Conservation (phyloP, 2,113 vertebrate species). For the Oostethus manadensis region DNA sequence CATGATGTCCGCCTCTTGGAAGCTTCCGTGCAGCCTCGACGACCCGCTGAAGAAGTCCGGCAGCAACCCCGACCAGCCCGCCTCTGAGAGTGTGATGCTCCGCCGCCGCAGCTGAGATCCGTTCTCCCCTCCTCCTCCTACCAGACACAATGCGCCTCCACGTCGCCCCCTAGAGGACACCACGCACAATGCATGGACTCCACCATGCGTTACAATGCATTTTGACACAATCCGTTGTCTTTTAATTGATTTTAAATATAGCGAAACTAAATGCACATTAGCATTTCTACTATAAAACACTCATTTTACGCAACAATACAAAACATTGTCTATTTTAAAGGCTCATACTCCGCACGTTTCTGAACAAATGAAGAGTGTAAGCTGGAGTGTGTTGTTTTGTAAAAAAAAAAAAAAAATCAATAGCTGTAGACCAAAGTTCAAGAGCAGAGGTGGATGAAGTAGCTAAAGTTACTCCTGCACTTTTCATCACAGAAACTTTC, state of each 20-base stretch:
- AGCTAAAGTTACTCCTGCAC: neutral
- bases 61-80: neutral
- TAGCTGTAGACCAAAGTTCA: neutral
- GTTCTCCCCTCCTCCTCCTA: neutral
- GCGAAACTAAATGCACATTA: neutral
- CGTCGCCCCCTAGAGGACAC: neutral
- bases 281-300: too few species aligned
- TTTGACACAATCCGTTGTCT: too few species aligned
- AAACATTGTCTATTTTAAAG: neutral
- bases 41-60: too few species aligned
- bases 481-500: neutral
- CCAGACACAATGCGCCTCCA: neutral
- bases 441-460: neutral
- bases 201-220: neutral
- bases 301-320: neutral
- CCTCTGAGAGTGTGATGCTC: neutral
- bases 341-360: too few species aligned
- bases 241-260: too few species aligned
- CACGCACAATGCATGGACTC: neutral
- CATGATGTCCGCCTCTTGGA: constrained; percentile 19
- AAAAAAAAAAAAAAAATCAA: neutral
- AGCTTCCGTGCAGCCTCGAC: too few species aligned
- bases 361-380: too few species aligned
- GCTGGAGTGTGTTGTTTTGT: too few species aligned
- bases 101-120: neutral